These are phyloP conservation scores for Labrus mixtus DNA, from an alignment of 2,113 vertebrate species.

Conservation along the genomic window DNA sequence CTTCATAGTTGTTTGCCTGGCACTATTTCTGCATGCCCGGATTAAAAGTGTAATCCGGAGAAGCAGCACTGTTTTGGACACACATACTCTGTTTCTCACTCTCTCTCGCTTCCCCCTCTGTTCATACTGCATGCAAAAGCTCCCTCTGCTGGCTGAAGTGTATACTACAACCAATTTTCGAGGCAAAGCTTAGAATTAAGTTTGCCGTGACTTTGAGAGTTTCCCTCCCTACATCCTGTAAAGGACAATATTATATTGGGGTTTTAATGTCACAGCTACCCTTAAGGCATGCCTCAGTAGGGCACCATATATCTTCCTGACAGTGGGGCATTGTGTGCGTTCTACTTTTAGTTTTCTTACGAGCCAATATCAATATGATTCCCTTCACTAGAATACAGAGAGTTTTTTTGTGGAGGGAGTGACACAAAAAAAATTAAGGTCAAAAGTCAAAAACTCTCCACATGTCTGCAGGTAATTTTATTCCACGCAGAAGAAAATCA, in stretches of 20 bases:
- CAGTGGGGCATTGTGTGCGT: conserved; percentile 48
- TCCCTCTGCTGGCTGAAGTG: conserved; percentile 72
- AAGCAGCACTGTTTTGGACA: conserved; percentile 59
- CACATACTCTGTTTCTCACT: conserved; percentile 25
- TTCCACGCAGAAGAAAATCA: background rate
- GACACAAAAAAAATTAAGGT: background rate
- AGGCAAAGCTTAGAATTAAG: background rate
- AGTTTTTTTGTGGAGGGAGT: background rate
- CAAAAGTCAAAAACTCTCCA: background rate
- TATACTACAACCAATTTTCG: conserved; percentile 21
- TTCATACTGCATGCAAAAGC: conserved; percentile 40
- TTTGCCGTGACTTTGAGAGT: conserved; percentile 55
- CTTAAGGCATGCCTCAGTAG: conserved; percentile 54
- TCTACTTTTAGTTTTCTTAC: conserved; percentile 46
- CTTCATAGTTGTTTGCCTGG: conserved; percentile 46
- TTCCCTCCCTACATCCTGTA: conserved; percentile 14
- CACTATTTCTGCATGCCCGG: conserved; percentile 42
- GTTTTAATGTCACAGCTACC: conserved; percentile 70
- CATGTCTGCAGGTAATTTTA: background rate
- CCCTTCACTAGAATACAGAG: background rate
- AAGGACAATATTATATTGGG: conserved; percentile 40
- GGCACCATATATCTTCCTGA: conserved; percentile 67
- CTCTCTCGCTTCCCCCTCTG: conserved; percentile 21
- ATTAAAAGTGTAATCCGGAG: conserved; percentile 76
- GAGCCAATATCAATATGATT: conserved; percentile 30